Percentiles rank a stretch among this genome's conserved stretches.
These are phyloP conservation scores for Minunthozetes semirufus DNA, from an alignment of 2,888 invertebrate genomes.

Conservation along the genomic window DNA sequence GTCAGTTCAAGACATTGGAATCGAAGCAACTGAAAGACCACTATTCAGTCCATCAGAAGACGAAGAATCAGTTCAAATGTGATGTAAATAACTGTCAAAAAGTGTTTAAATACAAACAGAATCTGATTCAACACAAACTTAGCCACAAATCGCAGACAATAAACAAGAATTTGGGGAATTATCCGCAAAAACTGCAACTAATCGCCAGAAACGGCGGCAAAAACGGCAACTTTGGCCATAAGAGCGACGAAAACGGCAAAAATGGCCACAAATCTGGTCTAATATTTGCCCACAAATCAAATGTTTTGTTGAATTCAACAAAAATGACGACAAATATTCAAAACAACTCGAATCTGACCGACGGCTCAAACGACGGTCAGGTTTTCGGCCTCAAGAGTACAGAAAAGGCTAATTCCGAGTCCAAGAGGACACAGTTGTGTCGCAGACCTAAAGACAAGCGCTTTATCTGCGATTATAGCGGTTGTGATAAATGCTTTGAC, in stretches of 20 bases:
- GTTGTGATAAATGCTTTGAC: neutral
- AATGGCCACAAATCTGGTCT: no score
- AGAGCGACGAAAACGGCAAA: no score
- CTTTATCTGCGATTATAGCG: neutral
- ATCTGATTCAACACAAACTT: neutral
- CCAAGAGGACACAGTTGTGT: neutral
- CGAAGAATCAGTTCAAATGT: neutral
- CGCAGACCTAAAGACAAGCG: neutral
- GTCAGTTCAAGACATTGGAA: neutral
- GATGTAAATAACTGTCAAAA: neutral
- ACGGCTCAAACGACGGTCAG: no score
- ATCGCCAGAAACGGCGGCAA: neutral
- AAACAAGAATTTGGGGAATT: neutral
- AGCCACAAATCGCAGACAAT: neutral
- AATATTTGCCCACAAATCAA: no score
- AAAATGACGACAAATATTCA: no score
- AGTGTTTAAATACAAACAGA: neutral
- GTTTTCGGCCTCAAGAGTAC: no score
- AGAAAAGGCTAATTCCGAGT: neutral
- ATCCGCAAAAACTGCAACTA: neutral
- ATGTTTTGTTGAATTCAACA: no score
- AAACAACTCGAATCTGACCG: no score
- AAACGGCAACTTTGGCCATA: neutral
- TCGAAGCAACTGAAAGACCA: neutral
- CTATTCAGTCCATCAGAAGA: neutral